These are phyloP conservation scores for Asobara japonica DNA, from an alignment of 1,140 invertebrate species.

Conservation along the genomic window DNA sequence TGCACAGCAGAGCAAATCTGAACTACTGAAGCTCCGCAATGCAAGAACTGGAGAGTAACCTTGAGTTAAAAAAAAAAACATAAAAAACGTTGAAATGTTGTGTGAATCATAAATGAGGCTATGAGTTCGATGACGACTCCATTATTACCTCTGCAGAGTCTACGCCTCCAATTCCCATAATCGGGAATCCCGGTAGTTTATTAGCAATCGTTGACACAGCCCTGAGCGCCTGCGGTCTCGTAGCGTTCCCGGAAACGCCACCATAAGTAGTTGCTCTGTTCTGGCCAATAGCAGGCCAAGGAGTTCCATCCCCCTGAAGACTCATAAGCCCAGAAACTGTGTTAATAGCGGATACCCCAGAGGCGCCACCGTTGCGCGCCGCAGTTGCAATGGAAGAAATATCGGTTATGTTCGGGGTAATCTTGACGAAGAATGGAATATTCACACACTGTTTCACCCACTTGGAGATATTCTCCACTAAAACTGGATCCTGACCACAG, in stretches of 20 bases:
- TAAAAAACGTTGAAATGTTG: no score
- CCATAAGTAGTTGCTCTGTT: constrained; percentile 92
- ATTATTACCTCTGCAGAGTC: constrained; percentile 95
- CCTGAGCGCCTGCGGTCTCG: constrained; percentile 89
- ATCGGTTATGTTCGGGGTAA: constrained; percentile 98
- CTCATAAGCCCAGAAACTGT: constrained; percentile 95
- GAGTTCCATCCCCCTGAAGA: constrained; percentile 78
- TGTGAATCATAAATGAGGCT: no score
- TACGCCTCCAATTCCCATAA: constrained; percentile 95
- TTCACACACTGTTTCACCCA: constrained; percentile 89
- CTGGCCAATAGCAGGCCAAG: constrained; percentile 92
- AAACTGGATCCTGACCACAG: constrained; percentile 91
- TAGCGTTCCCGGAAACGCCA: constrained; percentile 95
- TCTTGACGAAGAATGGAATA: constrained; percentile 97
- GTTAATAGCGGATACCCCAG: constrained; percentile 97
- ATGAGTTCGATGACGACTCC: no score
- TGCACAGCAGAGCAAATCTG: constrained; percentile 97
- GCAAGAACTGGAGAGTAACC: constrained; percentile 93
- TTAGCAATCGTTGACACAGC: constrained; percentile 89
- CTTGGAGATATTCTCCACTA: constrained; percentile 88
- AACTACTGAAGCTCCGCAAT: constrained; percentile 89
- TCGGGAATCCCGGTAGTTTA: constrained; percentile 86
- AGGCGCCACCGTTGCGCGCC: constrained; percentile 88
- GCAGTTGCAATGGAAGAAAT: constrained; percentile 90
- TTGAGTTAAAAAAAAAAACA: no score